Percentiles rank a stretch among this genome's conserved stretches.
These are phyloP conservation scores for Andinoacara biseriatus DNA, from an alignment of 2,113 vertebrate genomes.

Conservation along the genomic window DNA sequence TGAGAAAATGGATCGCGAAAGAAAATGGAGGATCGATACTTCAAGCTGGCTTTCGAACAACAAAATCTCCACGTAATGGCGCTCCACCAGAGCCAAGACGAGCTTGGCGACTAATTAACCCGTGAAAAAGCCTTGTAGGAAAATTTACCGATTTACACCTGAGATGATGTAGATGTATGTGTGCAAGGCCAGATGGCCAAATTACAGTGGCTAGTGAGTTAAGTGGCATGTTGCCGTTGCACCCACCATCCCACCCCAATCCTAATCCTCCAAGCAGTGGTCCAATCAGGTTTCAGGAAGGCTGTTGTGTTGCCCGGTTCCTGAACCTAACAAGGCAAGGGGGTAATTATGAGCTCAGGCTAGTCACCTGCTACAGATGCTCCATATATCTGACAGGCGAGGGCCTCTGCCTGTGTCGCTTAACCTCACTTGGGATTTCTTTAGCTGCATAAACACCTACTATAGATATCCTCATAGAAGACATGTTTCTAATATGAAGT, in stretches of 20 bases:
- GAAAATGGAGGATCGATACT: constrained; percentile 19
- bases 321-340: constrained; percentile 69
- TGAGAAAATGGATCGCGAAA: constrained; percentile 32
- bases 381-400: constrained; percentile 21
- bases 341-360: constrained; percentile 83
- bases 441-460: constrained; percentile 7
- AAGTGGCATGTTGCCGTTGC: constrained; percentile 76
- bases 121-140: constrained; percentile 15
- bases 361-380: constrained; percentile 70
- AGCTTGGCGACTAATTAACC: constrained; percentile 19
- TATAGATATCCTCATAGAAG: not conserved
- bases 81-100: not conserved
- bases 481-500: not conserved
- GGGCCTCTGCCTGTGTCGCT: constrained; percentile 17
- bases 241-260: constrained; percentile 57
- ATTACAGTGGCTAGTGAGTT: constrained; percentile 84
- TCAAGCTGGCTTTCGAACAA: not conserved
- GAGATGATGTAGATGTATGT: constrained; percentile 47
- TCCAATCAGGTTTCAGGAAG: constrained; percentile 84
- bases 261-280: constrained; percentile 83
- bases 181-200: constrained; percentile 84
- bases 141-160: constrained; percentile 62
- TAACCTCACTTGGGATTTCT: constrained; percentile 40
- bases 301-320: constrained; percentile 55
- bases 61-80: not conserved